A percentile compares a stretch with the other conserved stretches of the same genome.
Conservation (phyloP, 2,888 invertebrate species). For the Conistra vaccinii region DNA sequence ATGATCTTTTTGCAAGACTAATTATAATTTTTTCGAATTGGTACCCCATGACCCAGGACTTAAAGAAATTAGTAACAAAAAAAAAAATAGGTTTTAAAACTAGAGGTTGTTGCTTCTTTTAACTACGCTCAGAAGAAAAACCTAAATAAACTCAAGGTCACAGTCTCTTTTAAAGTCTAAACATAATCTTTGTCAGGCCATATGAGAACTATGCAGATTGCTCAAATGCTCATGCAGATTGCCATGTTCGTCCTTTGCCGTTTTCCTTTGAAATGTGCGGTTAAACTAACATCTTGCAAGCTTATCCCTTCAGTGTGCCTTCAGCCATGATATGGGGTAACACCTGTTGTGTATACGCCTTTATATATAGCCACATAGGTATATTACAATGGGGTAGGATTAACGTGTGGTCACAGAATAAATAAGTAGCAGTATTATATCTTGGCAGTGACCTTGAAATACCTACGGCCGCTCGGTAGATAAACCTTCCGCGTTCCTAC, state of each 20-base stretch:
- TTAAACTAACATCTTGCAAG: conserved; percentile 5
- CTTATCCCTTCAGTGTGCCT: conserved; percentile 13
- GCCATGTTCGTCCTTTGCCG: neutral
- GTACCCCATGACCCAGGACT: no score
- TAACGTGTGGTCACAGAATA: neutral
- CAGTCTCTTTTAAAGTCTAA: neutral
- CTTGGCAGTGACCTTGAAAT: no score
- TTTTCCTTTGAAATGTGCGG: neutral
- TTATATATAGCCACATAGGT: neutral
- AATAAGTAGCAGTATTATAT: no score
- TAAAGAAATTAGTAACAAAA: no score
- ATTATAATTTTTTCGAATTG: no score
- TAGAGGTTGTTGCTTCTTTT: neutral
- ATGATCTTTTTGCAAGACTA: no score
- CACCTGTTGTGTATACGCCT: conserved; percentile 9
- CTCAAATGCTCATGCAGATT: neutral
- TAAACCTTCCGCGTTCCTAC: no score
- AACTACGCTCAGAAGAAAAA: neutral
- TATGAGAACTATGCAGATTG: neutral
- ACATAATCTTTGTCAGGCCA: no score
- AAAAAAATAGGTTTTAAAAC: neutral
- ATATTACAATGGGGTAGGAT: conserved; percentile 3
- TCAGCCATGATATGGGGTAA: conserved; percentile 4
- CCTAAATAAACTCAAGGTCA: neutral
- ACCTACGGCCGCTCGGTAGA: no score